Evolutionary conservation across 2,888 invertebrate genomes (phyloP).

Genomic region (Noctua comes): DNA sequence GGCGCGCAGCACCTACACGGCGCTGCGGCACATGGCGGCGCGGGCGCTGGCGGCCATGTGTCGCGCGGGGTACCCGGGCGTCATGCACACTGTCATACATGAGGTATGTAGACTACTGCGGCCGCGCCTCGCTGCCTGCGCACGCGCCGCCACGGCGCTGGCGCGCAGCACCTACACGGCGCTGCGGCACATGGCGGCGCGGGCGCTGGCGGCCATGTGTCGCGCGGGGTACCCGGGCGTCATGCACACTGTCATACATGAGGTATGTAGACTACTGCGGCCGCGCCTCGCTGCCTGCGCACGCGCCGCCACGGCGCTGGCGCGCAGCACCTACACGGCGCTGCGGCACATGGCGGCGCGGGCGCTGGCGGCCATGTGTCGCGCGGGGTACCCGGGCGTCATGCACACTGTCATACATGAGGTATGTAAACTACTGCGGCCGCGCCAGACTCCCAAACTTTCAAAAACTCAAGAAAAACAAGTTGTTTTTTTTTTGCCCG

Average conservation of each 20-base stretch:
- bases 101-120: constrained; percentile 77
- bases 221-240: constrained; percentile 92
- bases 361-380: constrained; percentile 94
- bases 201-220: constrained; percentile 95
- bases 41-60: constrained; percentile 95
- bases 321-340: constrained; percentile 87
- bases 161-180: constrained; percentile 88
- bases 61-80: constrained; percentile 91
- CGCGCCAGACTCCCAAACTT: too few species aligned
- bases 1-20: constrained; percentile 88
- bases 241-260: constrained; percentile 92
- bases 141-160: constrained; percentile 84
- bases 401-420: constrained; percentile 92
- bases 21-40: constrained; percentile 95
- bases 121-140: constrained; percentile 82
- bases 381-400: constrained; percentile 92
- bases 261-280: constrained; percentile 85
- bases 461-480: too few species aligned
- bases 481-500: too few species aligned
- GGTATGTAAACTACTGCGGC: too few species aligned
- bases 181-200: constrained; percentile 95
- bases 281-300: constrained; percentile 83
- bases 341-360: constrained; percentile 96
- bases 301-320: constrained; percentile 86
- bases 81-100: constrained; percentile 92